Evolutionary conservation across 2,113 vertebrate species (phyloP), one percentile per base, ranked within the genome.

Genomic region (Forbesichthys papilliferus): DNA sequence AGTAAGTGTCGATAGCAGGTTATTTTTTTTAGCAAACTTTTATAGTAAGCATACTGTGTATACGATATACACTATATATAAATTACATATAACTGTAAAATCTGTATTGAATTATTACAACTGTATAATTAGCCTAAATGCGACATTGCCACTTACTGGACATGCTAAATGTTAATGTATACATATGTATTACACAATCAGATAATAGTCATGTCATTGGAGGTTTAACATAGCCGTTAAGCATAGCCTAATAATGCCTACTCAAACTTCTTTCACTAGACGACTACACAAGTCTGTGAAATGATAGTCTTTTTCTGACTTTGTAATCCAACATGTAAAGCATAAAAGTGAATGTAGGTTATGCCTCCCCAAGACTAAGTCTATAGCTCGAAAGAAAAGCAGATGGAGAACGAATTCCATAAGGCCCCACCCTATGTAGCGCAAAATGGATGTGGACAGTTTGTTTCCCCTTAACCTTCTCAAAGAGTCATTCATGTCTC

Each of bases 401-500:
- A 76, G 75, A 81, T 80, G 77, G 82, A 63, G 61, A 83, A 77
- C 79, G 84, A 85, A 91, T 92, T 92, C 89, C 88, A 88, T 57
- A 83, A 89, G 84, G 90, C 93, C 92, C 91, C 93, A 93, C 92
- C 93, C 93, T 92, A 87, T 84, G 80, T 80, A 87, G 83, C 87
- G 87, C 85, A 87, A 84, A 87, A 87, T 90, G 83, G 84, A 90
- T 85, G 84, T 86, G 79, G 78, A 87, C 86, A 77, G 78, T 79
- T 77, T 70, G 77, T 79, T 77, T 70, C 74, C 52, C 68, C 70
- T 77, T 58, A 79, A 74, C 53, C 73, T 54, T 60, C 46, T 81
- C 71, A 46, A 49, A 20, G 68, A 68, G 73, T 85, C 84, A 88
- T 85, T 85, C 70, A 84, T 85, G 87, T 86, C 83, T 74, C 71